A percentile compares a stretch with the other conserved stretches of the same genome.
Evolutionary conservation across 2,797 vertebrate species (phyloP).

Genomic region (Gymnocypris eckloni): DNA sequence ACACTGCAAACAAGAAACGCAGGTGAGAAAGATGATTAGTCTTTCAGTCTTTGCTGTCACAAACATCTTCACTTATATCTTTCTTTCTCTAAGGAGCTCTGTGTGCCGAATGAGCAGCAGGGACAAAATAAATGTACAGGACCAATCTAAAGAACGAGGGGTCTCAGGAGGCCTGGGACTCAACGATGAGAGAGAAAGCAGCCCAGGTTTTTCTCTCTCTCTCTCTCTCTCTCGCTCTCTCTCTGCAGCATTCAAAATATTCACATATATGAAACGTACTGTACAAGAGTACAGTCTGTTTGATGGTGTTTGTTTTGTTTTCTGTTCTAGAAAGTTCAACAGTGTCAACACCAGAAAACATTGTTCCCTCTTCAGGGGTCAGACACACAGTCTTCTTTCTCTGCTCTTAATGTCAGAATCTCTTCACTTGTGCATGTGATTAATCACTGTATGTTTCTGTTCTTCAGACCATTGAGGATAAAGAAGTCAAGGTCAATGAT

Average conservation of each 20-base stretch:
- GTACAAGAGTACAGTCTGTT: not conserved
- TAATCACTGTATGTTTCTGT: conserved; percentile 4
- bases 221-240: not conserved
- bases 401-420: not conserved
- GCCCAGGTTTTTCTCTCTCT: conserved; percentile 71
- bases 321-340: conserved; percentile 70
- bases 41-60: not conserved
- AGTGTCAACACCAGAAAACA: conserved; percentile 75
- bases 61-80: not conserved
- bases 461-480: conserved; percentile 73
- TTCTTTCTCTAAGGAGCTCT: conserved; percentile 77
- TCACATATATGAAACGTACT: not conserved
- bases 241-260: not conserved
- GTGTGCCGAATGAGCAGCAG: conserved; percentile 92
- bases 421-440: not conserved
- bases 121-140: conserved; percentile 91
- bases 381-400: not conserved
- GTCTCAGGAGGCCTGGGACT: conserved; percentile 79
- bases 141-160: conserved; percentile 89
- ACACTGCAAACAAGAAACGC: conserved; percentile 76
- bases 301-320: conserved; percentile 7
- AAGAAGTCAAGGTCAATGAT: conserved; percentile 71
- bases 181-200: conserved; percentile 79
- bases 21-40: conserved; percentile 72
- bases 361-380: conserved; percentile 71